These are phyloP conservation scores for Xylocopa sonorina DNA, from an alignment of 1,140 invertebrate genomes.

Conservation along the genomic window DNA sequence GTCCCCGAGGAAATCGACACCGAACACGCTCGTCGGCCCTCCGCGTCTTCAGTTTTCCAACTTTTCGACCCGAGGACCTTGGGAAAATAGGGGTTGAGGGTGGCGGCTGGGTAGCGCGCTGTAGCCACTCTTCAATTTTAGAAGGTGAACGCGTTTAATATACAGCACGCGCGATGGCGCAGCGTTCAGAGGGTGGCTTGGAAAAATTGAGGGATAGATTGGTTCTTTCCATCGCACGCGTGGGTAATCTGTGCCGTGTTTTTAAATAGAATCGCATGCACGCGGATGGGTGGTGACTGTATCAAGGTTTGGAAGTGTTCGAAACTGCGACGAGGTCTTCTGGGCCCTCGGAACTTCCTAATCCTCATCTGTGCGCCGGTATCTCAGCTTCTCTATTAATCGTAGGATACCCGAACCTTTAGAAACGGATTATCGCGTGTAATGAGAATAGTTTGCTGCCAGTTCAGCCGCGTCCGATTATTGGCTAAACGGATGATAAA, in stretches of 20 bases:
- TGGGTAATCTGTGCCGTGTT: not conserved
- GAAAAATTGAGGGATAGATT: not conserved
- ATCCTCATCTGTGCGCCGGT: conserved; percentile 1
- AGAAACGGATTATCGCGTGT: conserved; percentile 36
- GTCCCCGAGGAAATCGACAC: conserved; percentile 68
- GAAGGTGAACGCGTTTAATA: not conserved
- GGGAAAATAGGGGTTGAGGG: not conserved
- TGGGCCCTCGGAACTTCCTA: not conserved
- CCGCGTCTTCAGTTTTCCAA: conserved; percentile 49
- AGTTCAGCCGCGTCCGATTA: conserved; percentile 24
- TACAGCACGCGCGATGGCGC: not conserved
- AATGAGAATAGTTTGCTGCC: conserved; percentile 39
- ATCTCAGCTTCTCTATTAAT: conserved; percentile 5
- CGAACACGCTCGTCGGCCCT: conserved; percentile 2
- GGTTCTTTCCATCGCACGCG: too few relatives aligned
- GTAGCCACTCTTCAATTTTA: not conserved
- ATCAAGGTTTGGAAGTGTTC: too few relatives aligned
- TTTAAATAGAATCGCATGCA: not conserved
- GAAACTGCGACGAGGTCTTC: not conserved
- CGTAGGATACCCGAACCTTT: conserved; percentile 1
- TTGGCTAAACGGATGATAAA: conserved; percentile 20
- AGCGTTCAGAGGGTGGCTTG: not conserved
- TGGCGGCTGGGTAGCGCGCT: not conserved
- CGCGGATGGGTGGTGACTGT: too few relatives aligned
- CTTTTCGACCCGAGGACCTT: conserved; percentile 19